Base-by-base conservation (phyloP, 2,797 vertebrate species). In the Morus bassanus region DNA sequence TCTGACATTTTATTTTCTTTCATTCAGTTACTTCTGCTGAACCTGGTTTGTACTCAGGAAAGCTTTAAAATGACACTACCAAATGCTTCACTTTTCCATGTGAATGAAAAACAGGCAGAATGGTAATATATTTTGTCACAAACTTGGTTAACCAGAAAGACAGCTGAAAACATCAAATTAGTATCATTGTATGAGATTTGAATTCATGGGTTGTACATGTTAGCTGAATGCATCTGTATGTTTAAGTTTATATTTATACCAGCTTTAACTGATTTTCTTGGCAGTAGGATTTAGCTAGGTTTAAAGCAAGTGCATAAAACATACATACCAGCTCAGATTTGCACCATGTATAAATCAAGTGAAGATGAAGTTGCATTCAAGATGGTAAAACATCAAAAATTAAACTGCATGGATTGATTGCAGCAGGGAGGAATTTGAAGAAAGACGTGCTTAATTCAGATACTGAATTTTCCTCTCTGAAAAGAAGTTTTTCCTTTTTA, bases 191-290 rank as follows among this genome's bases (percentile, higher is more conserved):
- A 56, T 56, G 59, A 86, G 88, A 72, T 63, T 65, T 73, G 78
- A 57, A 69, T 43, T 88, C 41, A 24, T 17, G 22, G 41, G 14
- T 43, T 54, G 67, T 28, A 11, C 30, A 9, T 33, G n/a, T 64
- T 65, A 75, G 60, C 67, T 93, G 77, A 74, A 83, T 77, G 25
- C 8, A 70, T 64, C 63, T 88, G 14, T 60, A 31, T 37, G 37
- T 57, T 60, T 77, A 60, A 92, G 22, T 89, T 92, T 63, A 7
- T 77, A 59, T 68, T 85, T 91, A 65, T 54, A 75, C 25, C 73
- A 76, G 59, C 77, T 86, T 92, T 68, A 95, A 35, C 68, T 65
- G 78, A 41, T 46, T 93, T 88, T 85, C 73, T 93, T 90, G 91
- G 79, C 35, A 70, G 76, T 35, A 45, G 59, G 84, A 60, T 93